These are phyloP conservation scores for Macquaria ambigua DNA, from an alignment of 2,113 vertebrate genomes.

Conservation along the genomic window DNA sequence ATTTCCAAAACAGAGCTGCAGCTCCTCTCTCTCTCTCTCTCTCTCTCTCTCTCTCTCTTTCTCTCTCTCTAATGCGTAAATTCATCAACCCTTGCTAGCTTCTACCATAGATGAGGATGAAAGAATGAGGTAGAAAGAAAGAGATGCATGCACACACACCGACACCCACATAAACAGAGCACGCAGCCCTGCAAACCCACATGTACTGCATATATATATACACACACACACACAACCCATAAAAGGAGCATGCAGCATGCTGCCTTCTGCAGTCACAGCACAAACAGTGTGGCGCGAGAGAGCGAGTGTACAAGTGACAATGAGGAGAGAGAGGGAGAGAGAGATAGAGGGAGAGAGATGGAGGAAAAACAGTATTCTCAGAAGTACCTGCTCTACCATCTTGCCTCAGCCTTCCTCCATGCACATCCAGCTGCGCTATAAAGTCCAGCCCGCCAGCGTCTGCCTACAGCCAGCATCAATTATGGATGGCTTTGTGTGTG, in stretches of 20 bases:
- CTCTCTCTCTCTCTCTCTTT: constrained; percentile 1
- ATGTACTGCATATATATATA: neutral
- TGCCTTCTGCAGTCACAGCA: constrained; percentile 70
- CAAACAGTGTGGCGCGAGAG: constrained; percentile 44
- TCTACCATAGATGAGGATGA: neutral
- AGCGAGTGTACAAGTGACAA: constrained; percentile 18
- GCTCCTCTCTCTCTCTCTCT: neutral
- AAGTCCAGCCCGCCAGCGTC: constrained; percentile 87
- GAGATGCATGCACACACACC: neutral
- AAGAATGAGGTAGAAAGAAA: constrained; percentile 10
- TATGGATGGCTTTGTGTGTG: constrained; percentile 71
- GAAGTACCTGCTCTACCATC: constrained; percentile 91
- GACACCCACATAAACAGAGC: constrained; percentile 1
- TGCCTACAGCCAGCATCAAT: constrained; percentile 87
- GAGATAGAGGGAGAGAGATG: constrained; percentile 1
- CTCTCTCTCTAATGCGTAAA: neutral
- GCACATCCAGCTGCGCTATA: constrained; percentile 88
- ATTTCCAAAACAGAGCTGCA: constrained; percentile 3
- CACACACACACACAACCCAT: constrained; percentile 9
- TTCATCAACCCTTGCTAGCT: neutral
- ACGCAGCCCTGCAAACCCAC: neutral
- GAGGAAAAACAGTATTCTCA: constrained; percentile 66
- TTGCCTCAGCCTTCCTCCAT: constrained; percentile 88
- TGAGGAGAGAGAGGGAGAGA: neutral
- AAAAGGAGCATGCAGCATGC: constrained; percentile 48